Percentiles rank a stretch among this genome's conserved stretches.
These are phyloP conservation scores for Lepidurus packardi DNA, from an alignment of 1,140 invertebrate species.

Conservation along the genomic window DNA sequence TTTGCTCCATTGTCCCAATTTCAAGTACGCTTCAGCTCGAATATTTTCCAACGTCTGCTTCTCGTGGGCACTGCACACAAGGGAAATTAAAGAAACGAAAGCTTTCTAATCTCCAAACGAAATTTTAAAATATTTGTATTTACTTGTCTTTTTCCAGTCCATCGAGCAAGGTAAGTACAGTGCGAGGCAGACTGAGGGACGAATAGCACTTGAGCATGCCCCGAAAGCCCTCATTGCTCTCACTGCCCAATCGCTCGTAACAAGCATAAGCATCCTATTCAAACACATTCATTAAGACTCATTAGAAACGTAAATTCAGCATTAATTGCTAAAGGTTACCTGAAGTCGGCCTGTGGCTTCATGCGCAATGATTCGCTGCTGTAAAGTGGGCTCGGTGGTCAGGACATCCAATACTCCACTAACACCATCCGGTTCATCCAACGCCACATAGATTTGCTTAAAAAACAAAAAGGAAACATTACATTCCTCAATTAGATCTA, in stretches of 20 bases:
- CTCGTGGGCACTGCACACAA: constrained; percentile 40
- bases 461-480: constrained; percentile 39
- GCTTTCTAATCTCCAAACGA: neutral
- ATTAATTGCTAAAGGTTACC: constrained; percentile 24
- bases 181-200: constrained; percentile 36
- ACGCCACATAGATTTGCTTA: constrained; percentile 52
- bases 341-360: constrained; percentile 47
- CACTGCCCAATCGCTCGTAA: constrained; percentile 48
- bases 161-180: constrained; percentile 29
- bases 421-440: constrained; percentile 57
- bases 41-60: constrained; percentile 46
- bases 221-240: constrained; percentile 23
- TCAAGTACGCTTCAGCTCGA: constrained; percentile 77
- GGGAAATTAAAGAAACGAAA: neutral
- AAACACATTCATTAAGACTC: constrained; percentile 39
- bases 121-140: neutral
- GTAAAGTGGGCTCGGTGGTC: constrained; percentile 45
- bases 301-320: constrained; percentile 2
- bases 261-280: constrained; percentile 50
- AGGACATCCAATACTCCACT: constrained; percentile 49
- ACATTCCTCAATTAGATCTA: too few species aligned
- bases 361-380: constrained; percentile 50
- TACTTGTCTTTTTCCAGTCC: neutral
- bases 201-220: constrained; percentile 28
- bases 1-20: constrained; percentile 71